Base-by-base conservation (phyloP, 2,797 vertebrate species). In the Trematomus bernacchii region DNA sequence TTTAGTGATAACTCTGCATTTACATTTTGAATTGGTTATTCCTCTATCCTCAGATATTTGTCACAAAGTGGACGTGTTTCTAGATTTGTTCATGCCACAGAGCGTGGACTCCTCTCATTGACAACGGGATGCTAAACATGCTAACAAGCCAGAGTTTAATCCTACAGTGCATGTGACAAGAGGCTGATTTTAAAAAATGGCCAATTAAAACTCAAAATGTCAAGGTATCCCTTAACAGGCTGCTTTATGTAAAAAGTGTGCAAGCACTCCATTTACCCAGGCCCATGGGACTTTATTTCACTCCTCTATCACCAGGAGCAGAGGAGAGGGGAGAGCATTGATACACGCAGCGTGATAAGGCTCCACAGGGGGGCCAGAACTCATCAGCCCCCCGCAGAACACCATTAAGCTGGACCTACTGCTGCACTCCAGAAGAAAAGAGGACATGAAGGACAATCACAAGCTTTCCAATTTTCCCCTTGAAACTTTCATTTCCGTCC, bases 311-410 rank as follows among this genome's bases (percentile, higher is more conserved):
- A 57, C 30, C 44, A 37, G 59, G 68, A 74, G 55, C 74, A 78
- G 54, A 68, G 18, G 57, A 50, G 57, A 74, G 63, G 60, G 58
- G 51, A 70, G 60, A 23, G 67, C 16, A 23, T 74, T 16, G 73
- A 87, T 75, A 78, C 65, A 37, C 47, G 40, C 40, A 16, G 68
- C 16, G 37, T 87, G 87, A 91, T 90, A 87, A 90, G 79, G 84
- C 89, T 80, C 91, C 58, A 46, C 78, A 50, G 87, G 90, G 64
- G 80, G 73, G 47, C 19, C 3, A 11, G 54, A 82, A 74, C 76
- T 90, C 89, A 92, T 93, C 90, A 90, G 81, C 90, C 86, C 84
- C 87, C 90, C 51, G 61, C 77, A 30, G 88, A 76, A 76, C 66
- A 15, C 63, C 37, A 30, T 78, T 54, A 37, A 82, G 61, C 76